phyloP scores from a whole-genome alignment of 2,797 vertebrate genomes.

The Lepus townsendii region DNA sequence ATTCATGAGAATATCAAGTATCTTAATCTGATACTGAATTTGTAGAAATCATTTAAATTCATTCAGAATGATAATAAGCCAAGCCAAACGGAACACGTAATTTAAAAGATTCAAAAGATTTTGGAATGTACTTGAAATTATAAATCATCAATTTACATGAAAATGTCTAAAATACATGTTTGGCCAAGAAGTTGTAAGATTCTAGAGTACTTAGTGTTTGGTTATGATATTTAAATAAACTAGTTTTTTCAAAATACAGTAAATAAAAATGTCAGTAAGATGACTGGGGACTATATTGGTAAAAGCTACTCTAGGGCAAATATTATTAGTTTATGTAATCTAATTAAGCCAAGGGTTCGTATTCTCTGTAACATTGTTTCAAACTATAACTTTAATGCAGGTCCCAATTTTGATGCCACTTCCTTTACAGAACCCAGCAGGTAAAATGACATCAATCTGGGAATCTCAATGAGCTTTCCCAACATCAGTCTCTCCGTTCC shows the following conservation, averaged over 20 bases:
- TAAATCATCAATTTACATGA: not conserved
- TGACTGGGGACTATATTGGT: not conserved
- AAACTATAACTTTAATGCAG: not conserved
- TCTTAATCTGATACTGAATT: constrained; percentile 20
- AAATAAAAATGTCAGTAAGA: constrained; percentile 37
- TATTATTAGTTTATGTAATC: not conserved
- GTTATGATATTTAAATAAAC: constrained; percentile 50
- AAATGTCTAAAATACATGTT: not conserved
- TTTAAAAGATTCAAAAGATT: constrained; percentile 35
- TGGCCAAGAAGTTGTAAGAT: not conserved
- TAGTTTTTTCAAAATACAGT: not conserved
- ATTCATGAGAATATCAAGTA: constrained; percentile 21
- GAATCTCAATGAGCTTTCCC: not conserved
- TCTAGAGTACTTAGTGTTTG: not conserved
- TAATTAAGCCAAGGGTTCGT: not conserved
- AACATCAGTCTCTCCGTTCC: not conserved
- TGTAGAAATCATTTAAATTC: constrained; percentile 25
- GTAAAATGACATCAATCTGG: not conserved
- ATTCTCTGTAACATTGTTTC: not conserved
- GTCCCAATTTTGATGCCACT: not conserved
- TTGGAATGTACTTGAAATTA: constrained; percentile 1
- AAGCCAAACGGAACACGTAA: not conserved
- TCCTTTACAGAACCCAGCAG: not conserved
- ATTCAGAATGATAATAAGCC: constrained; percentile 24
- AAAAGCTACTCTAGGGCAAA: constrained; percentile 32